Conservation (phyloP, 2,113 vertebrate species). For the Petaurus breviceps region DNA sequence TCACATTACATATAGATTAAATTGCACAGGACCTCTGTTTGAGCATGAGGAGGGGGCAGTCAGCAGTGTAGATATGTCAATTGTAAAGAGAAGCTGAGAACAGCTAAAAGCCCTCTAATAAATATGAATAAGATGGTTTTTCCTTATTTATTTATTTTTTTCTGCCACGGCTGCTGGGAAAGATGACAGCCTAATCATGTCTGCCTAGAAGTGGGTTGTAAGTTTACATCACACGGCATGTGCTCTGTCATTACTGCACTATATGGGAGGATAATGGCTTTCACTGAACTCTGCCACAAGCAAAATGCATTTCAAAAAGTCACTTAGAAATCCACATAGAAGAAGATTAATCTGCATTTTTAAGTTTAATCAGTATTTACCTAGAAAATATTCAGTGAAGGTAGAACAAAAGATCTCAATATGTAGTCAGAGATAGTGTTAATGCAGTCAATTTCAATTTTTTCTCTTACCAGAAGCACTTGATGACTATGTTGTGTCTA, state of each 20-base stretch:
- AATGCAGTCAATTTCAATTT: background rate
- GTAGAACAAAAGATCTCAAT: constrained; percentile 4
- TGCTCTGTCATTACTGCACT: constrained; percentile 77
- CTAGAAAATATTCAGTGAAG: constrained; percentile 62
- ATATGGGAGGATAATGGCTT: constrained; percentile 74
- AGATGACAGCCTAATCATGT: constrained; percentile 80
- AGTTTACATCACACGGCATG: constrained; percentile 80
- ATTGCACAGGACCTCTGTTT: constrained; percentile 47
- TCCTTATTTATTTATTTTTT: constrained; percentile 60
- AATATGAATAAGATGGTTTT: constrained; percentile 69
- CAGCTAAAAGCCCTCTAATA: constrained; percentile 66
- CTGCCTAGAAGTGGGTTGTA: constrained; percentile 72
- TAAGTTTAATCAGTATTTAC: constrained; percentile 64
- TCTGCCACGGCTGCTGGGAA: constrained; percentile 46
- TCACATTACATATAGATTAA: constrained; percentile 34
- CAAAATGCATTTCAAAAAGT: constrained; percentile 79
- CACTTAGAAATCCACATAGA: constrained; percentile 74
- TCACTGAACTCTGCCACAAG: constrained; percentile 77
- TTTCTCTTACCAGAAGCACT: background rate
- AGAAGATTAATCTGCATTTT: constrained; percentile 67
- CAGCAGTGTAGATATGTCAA: constrained; percentile 69
- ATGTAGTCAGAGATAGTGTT: background rate
- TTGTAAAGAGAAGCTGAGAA: constrained; percentile 47
- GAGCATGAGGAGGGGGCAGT: constrained; percentile 48
- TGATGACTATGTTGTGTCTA: background rate